Base-by-base conservation (phyloP, 2,113 vertebrate genomes). In the Pseudopipra pipra region DNA sequence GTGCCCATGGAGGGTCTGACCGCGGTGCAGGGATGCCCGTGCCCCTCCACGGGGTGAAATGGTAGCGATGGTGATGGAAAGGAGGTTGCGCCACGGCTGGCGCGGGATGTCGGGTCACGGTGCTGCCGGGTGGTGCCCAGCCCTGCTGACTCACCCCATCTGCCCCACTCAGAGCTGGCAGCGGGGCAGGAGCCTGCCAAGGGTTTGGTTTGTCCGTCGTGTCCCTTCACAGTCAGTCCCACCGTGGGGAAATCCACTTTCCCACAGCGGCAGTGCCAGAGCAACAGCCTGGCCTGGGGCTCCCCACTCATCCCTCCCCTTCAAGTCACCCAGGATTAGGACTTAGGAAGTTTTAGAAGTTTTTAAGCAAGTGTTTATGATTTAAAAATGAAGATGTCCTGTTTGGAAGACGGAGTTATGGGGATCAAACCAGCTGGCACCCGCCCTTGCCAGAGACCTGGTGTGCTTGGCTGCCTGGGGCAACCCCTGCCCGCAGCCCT, bases 71-170 rank as follows among this genome's bases (percentile, higher is more conserved):
- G 4, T 8, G 61, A 14, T 2, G 13, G 70, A 4, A 67, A 76
- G 37, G 33, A 44, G 54, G 58, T 35, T 41, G 51, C 0, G 1
- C 15, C 59, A 1, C 0, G 43, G 43, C 30, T 5, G 41, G 35
- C 6, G 0, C 0, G 2, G 61, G 20, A 2, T 1, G 11, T 0
- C 51, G 14, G 37, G 37, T n/a, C 9, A 0, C 2, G 23, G 82
- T 5, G 41, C 46, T 22, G 46, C 7, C 6, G 11, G 47, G 37
- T 0, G n/a, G 30, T 4, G 28, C 75, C 89, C 33, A 3, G 31
- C 70, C 70, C 63, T 0, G 5, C 52, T 43, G 90, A 30, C 14
- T 52, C 75, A 44, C 30, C 30, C 65, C 0, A 3, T 4, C 68
- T 51, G 78, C 37, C 75, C 71, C 87, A n/a, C 76, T 10, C 3